Evolutionary conservation across 64 coral and sea anemone species (phyloP).

Genomic region (Actinia tenebrosa): DNA sequence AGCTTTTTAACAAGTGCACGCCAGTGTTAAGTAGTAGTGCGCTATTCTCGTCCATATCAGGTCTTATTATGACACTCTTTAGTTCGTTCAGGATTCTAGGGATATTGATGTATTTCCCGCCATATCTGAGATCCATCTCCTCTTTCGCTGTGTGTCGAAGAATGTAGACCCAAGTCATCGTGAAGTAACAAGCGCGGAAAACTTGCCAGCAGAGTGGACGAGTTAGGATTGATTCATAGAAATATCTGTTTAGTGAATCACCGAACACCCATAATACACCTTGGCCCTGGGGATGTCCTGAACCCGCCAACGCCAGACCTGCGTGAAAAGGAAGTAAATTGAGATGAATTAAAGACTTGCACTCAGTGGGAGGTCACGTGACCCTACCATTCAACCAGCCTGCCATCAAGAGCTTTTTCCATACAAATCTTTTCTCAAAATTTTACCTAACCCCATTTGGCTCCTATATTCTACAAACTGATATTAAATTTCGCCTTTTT

Average conservation of each 20-base stretch:
- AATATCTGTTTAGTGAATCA: slow-evolving; percentile 81
- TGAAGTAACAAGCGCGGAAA: slow-evolving; percentile 81
- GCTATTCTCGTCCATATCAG: slow-evolving; percentile 77
- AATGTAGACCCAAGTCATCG: slow-evolving; percentile 92
- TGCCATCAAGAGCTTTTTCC: too few species aligned
- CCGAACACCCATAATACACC: slow-evolving; percentile 87
- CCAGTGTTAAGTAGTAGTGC: slow-evolving; percentile 79
- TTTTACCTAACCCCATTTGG: too few species aligned
- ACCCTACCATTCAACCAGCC: too few species aligned
- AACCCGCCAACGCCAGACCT: slow-evolving; percentile 26
- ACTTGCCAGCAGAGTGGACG: slow-evolving; percentile 64
- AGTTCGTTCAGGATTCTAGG: slow-evolving; percentile 71
- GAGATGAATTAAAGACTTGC: background rate
- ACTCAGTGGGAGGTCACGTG: too few species aligned
- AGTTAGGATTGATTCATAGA: slow-evolving; percentile 54
- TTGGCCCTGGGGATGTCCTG: slow-evolving; percentile 59
- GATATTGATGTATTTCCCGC: slow-evolving; percentile 71
- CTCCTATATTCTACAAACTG: too few species aligned
- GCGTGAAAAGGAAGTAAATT: background rate
- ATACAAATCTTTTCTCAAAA: too few species aligned
- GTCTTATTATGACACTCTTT: slow-evolving; percentile 37
- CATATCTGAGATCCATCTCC: slow-evolving; percentile 75
- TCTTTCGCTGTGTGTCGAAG: slow-evolving; percentile 55
- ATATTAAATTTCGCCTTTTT: background rate
- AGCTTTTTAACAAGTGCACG: slow-evolving; percentile 82